phyloP scores from a whole-genome alignment of 2,113 vertebrate genomes.

The Campylomormyrus tamandua region DNA sequence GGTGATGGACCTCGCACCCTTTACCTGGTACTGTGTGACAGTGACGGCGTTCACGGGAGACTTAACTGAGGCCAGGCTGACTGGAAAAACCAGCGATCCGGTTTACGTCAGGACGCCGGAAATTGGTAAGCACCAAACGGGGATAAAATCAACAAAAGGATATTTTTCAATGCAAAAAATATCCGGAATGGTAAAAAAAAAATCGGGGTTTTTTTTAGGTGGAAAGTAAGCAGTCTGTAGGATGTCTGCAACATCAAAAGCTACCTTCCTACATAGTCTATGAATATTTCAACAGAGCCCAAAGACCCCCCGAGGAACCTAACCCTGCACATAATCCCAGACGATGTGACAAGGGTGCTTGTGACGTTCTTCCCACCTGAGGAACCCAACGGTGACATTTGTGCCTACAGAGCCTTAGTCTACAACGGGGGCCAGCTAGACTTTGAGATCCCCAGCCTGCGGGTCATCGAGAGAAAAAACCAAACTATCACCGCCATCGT shows the following conservation, averaged over 20 bases:
- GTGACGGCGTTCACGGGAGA: slow-evolving; percentile 79
- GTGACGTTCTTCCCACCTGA: slow-evolving; percentile 82
- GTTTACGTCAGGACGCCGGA: slow-evolving; percentile 75
- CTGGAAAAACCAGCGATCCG: slow-evolving; percentile 71
- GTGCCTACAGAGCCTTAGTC: slow-evolving; percentile 74
- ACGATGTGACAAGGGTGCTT: slow-evolving; percentile 78
- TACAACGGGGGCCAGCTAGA: slow-evolving; percentile 68
- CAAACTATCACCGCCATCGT: slow-evolving; percentile 72
- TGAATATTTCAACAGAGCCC: slow-evolving; percentile 62
- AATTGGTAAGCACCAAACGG: slow-evolving; percentile 62
- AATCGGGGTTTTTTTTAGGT: background rate
- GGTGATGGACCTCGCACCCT: slow-evolving; percentile 75
- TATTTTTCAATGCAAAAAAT: background rate
- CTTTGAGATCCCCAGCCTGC: slow-evolving; percentile 67
- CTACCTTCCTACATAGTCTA: background rate
- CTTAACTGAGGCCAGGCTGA: slow-evolving; percentile 50
- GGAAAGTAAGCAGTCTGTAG: background rate
- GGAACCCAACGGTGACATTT: slow-evolving; percentile 84
- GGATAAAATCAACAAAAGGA: background rate
- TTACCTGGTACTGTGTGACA: slow-evolving; percentile 77
- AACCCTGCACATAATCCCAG: slow-evolving; percentile 74
- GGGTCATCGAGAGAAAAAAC: slow-evolving; percentile 64
- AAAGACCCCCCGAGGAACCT: slow-evolving; percentile 87
- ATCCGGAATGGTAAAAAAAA: background rate
- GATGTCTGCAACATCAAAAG: background rate